Evolutionary conservation across 2,888 invertebrate genomes (phyloP).

Genomic region (Cephus runcator): DNA sequence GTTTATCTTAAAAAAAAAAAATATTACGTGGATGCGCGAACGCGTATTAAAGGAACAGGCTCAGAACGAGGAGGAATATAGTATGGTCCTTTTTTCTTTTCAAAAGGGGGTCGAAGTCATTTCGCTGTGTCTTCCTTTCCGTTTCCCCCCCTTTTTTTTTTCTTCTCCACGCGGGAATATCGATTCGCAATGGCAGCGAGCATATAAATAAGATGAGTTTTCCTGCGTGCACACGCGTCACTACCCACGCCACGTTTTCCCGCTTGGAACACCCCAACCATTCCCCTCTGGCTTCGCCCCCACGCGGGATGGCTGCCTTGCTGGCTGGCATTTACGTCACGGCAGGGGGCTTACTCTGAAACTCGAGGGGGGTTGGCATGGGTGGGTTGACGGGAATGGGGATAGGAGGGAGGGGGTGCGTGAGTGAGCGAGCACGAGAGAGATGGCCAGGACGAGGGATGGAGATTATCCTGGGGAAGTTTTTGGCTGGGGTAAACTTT

Average conservation of each 20-base stretch:
- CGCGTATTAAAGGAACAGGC: not conserved
- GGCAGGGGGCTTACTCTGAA: slow-evolving; percentile 30
- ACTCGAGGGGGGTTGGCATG: slow-evolving; percentile 4
- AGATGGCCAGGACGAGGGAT: slow-evolving; percentile 35
- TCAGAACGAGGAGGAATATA: not conserved
- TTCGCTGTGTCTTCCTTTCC: not conserved
- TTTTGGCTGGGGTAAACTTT: slow-evolving; percentile 48
- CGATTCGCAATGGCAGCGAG: slow-evolving; percentile 53
- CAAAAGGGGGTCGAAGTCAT: not conserved
- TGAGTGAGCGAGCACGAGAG: slow-evolving; percentile 32
- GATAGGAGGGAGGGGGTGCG: not conserved
- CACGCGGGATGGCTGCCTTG: slow-evolving; percentile 28
- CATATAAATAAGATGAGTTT: slow-evolving; percentile 64
- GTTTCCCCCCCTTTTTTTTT: not conserved
- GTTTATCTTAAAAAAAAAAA: not conserved
- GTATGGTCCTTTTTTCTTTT: not conserved
- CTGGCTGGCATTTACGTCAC: slow-evolving; percentile 54
- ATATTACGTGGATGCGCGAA: not conserved
- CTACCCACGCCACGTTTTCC: slow-evolving; percentile 53
- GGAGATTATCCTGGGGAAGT: slow-evolving; percentile 57
- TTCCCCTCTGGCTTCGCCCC: slow-evolving; percentile 18
- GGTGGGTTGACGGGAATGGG: not conserved
- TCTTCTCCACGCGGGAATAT: slow-evolving; percentile 41
- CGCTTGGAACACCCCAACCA: slow-evolving; percentile 23
- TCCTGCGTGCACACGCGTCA: slow-evolving; percentile 64